Conservation (phyloP, 2,797 vertebrate species). For the Tokudaia muenninki region DNA sequence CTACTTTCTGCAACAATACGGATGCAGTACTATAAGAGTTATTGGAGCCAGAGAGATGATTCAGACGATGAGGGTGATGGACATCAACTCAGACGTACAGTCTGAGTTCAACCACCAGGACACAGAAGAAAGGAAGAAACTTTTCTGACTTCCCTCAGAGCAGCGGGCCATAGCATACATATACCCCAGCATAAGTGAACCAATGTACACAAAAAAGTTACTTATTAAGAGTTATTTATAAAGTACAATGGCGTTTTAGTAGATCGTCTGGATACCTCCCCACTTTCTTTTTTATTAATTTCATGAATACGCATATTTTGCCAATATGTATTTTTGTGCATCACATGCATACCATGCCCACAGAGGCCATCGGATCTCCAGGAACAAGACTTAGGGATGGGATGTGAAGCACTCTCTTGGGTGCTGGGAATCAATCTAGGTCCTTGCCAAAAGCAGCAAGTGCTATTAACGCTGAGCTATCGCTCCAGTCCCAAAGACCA, state of each 20-base stretch:
- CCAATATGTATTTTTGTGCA: not conserved
- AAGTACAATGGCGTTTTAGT: not conserved
- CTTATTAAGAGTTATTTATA: not conserved
- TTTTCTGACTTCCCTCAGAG: not conserved
- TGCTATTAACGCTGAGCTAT: not conserved
- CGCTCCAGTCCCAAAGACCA: not conserved
- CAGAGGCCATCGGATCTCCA: not conserved
- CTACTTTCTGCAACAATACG: not conserved
- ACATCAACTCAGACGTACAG: not conserved
- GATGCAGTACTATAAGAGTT: not conserved
- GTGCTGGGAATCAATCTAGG: not conserved
- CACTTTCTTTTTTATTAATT: not conserved
- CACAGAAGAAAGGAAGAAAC: not conserved
- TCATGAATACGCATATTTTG: not conserved
- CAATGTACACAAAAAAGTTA: not conserved
- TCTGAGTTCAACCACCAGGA: not conserved
- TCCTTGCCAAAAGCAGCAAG: not conserved
- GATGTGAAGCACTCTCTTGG: not conserved
- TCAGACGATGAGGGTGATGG: not conserved
- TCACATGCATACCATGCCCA: not conserved
- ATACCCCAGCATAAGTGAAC: not conserved
- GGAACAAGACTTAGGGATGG: not conserved
- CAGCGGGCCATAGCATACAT: not conserved
- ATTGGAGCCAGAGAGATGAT: not conserved
- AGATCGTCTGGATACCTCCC: not conserved